Evolutionary conservation across 2,797 vertebrate genomes (phyloP), one percentile per base, ranked within the genome.

Genomic region (Sternotherus odoratus): DNA sequence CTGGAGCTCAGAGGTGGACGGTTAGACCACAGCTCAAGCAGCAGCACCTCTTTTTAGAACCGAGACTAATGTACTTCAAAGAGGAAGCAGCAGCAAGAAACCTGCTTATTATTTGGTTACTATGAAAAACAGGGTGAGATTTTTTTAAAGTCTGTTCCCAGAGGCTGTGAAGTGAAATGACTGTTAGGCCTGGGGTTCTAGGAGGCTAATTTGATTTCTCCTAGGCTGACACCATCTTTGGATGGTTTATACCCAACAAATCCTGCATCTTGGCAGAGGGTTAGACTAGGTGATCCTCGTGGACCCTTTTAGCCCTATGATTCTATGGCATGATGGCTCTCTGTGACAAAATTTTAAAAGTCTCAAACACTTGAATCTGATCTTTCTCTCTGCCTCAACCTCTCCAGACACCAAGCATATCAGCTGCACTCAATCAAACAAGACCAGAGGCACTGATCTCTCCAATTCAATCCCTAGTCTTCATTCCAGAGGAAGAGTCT

Each of bases 31-130:
- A 87, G 75, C 33, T 83, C n/a, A 88, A 91, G 89, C 57, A 50
- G 89, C 66, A 93, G 33, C 26, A 92, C 56, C 28, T 49, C 69
- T 82, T 39, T 79, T 33, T 72, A 81, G 80, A 2, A 3, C 30
- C 7, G 26, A 81, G 77, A 89, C 36, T 72, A 82, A 60, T 2
- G n/a, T 0, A 33, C 69, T 92, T 96, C 86, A 77, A 84, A 88
- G 90, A 87, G 92, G 74, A 94, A 95, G 85, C 90, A 72, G 69
- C 79, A 43, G 57, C 43, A 26, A 50, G 86, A 90, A 87, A 87
- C 84, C 11, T 56, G 74, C 94, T 90, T 53, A 39, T 78, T 84
- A 92, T 94, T 90, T 81, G 33, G 26, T 43, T 78, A 56, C 60
- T 24, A 72, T 23, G n/a, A 54, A 50, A 48, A 36, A 16, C 79